Conservation (phyloP, 2,888 invertebrate genomes). For the Trichacis sp. region DNA sequence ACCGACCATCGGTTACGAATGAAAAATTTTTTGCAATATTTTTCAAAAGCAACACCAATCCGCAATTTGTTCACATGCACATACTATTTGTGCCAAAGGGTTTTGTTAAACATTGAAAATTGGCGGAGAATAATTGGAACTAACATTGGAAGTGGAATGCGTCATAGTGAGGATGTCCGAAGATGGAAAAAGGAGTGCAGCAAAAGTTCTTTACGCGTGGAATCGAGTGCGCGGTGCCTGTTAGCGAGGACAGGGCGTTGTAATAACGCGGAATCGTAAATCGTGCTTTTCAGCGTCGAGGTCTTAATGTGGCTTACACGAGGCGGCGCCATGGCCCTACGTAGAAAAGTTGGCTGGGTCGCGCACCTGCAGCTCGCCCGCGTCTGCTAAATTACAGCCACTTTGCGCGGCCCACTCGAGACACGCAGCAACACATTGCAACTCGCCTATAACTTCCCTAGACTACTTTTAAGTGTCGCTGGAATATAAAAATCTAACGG, state of each 20-base stretch:
- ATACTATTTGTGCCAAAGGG: too few species aligned
- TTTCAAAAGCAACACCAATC: too few species aligned
- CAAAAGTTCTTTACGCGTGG: conserved; percentile 24
- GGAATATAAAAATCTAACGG: neutral
- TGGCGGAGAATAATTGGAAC: too few species aligned
- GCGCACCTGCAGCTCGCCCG: conserved; percentile 14
- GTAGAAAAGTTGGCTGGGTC: conserved; percentile 40
- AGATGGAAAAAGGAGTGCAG: neutral
- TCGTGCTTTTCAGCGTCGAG: conserved; percentile 39
- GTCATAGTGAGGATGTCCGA: too few species aligned
- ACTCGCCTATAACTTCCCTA: neutral
- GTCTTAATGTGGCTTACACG: conserved; percentile 43
- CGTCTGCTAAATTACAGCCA: conserved; percentile 45
- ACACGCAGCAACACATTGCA: conserved; percentile 24
- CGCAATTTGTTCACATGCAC: too few species aligned
- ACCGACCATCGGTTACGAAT: too few species aligned
- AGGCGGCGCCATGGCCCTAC: conserved; percentile 10
- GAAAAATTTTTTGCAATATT: too few species aligned
- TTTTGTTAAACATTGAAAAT: too few species aligned
- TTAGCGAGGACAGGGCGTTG: conserved; percentile 34
- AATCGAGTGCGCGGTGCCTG: conserved; percentile 27
- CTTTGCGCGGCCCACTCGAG: conserved; percentile 48
- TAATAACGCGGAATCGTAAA: conserved; percentile 52
- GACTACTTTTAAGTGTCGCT: neutral
- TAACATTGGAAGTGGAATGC: too few species aligned